Percentiles rank a stretch among this genome's conserved stretches.
Conservation (phyloP, 1,140 invertebrate genomes). For the Reticulitermes speratus region DNA sequence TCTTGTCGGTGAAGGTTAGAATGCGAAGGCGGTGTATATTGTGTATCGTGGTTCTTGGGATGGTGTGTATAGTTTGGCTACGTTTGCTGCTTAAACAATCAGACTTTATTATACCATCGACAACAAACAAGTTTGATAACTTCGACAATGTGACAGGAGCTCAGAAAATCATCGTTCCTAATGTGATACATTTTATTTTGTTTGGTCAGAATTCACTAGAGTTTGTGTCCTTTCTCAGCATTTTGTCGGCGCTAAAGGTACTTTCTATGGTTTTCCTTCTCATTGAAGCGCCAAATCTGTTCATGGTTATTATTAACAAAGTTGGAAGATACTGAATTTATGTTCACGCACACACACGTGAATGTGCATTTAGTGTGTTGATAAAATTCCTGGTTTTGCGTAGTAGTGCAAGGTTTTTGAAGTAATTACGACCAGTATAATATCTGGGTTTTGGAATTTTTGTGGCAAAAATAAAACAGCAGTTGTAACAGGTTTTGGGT, state of each 20-base stretch:
- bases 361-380: too few relatives aligned
- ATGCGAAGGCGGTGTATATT: not conserved
- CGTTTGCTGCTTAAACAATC: not conserved
- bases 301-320: too few relatives aligned
- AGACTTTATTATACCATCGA: not conserved
- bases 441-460: too few relatives aligned
- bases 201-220: conserved; percentile 38
- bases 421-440: too few relatives aligned
- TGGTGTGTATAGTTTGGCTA: not conserved
- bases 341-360: too few relatives aligned
- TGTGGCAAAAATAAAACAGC: too few relatives aligned
- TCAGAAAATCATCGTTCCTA: conserved; percentile 38
- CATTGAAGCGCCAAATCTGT: too few relatives aligned
- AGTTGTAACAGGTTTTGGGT: too few relatives aligned
- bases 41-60: not conserved
- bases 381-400: too few relatives aligned
- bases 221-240: conserved; percentile 40
- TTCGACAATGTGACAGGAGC: conserved; percentile 38
- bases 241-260: conserved; percentile 41
- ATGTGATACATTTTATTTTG: conserved; percentile 43
- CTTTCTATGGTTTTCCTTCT: too few relatives aligned
- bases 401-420: too few relatives aligned
- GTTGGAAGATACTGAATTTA: too few relatives aligned
- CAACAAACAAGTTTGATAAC: conserved; percentile 25
- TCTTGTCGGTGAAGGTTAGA: not conserved